A percentile compares a stretch with the other conserved stretches of the same genome.
phyloP scores from a whole-genome alignment of 2,888 invertebrate species.

The Drosophila kokeensis region DNA sequence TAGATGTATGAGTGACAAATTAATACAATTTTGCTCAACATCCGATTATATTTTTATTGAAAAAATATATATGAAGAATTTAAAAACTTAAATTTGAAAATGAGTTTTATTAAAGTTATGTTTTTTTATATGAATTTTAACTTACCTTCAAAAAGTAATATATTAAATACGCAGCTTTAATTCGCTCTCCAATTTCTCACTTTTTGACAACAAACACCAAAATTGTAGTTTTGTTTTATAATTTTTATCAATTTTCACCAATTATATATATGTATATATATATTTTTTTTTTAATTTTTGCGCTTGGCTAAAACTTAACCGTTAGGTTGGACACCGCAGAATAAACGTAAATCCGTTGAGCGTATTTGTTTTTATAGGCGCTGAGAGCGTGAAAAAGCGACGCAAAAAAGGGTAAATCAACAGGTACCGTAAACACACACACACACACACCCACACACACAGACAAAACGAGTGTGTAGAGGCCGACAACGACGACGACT shows the following conservation, averaged over 20 bases:
- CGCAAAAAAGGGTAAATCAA: slow-evolving; percentile 72
- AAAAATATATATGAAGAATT: not conserved
- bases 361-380: slow-evolving; percentile 74
- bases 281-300: not conserved
- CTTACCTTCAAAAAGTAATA: slow-evolving; percentile 28
- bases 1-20: slow-evolving; percentile 5
- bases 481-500: slow-evolving; percentile 39
- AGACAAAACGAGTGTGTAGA: slow-evolving; percentile 15
- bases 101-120: not conserved
- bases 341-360: slow-evolving; percentile 76
- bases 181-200: not conserved
- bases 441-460: not conserved
- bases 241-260: slow-evolving; percentile 14
- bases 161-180: not conserved
- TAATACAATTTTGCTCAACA: not conserved
- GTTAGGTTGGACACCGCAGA: slow-evolving; percentile 71
- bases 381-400: slow-evolving; percentile 38
- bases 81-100: not conserved
- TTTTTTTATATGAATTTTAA: not conserved
- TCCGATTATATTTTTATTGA: slow-evolving; percentile 1
- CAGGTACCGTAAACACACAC: slow-evolving; percentile 58
- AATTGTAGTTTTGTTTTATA: not conserved
- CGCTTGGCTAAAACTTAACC: slow-evolving; percentile 47
- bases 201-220: not conserved
- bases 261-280: not conserved